Evolutionary conservation across 1,140 invertebrate genomes (phyloP), one percentile per base, ranked within the genome.

Genomic region (Drosophila nannoptera): DNA sequence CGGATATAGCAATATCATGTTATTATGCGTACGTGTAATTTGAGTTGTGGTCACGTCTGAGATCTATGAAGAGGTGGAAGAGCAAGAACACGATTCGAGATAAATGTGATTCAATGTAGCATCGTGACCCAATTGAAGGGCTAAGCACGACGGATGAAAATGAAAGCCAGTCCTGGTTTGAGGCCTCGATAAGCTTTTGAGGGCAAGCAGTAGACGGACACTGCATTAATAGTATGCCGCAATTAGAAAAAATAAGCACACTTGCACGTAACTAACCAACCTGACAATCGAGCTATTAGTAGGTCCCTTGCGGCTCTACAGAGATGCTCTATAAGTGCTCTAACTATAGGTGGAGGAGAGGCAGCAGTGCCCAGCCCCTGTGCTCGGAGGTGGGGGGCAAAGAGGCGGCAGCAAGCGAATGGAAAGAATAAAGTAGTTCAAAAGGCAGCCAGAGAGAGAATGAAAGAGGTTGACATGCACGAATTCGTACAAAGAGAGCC

Each of bases 261-360:
- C 49, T 52, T 33, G 40, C 40, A 69, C 32, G 32, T 58, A 54
- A 60, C 69, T 58, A 54, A 66, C 52, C 58, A 43, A 69, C 56
- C 55, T 60, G 54, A 36, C 52, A 70, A 43, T 87, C 65, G 65
- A 77, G 82, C 64, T 80, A 76, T 80, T 80, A 80, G 77, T 76
- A 73, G 72, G 77, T 77, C 73, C 80, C 77, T 80, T 58, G 65
- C 59, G 43, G 62, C 48, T 22, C 54, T 12, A 52, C 32, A 35
- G 35, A 77, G 74, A 81, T 70, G 68, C 81, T 81, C 68, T 59
- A 75, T 77, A 86, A 86, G 76, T 84, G 81, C 81, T 22, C 22
- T 22, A 22, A 84, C 59, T 68, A 48, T 58, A 35, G 33, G 1
- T 22, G 38, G 46, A 54, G 29, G 12, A 45, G 46, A 35, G 9